These are phyloP conservation scores for Muscicapa striata DNA, from an alignment of 2,797 vertebrate species.

Conservation along the genomic window DNA sequence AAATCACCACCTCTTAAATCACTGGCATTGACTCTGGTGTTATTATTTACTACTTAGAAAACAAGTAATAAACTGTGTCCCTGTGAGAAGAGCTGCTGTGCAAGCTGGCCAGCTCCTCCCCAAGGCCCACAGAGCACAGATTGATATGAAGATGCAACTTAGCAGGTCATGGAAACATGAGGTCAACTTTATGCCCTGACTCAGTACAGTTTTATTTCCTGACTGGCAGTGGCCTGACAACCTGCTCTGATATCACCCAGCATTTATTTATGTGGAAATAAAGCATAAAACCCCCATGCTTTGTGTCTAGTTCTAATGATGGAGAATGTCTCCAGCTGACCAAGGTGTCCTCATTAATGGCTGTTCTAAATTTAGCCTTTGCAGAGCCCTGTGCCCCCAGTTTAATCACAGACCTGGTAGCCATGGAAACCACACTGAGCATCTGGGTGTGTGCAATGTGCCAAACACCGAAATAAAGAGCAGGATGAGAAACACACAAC, in stretches of 20 bases:
- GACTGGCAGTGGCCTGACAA: background rate
- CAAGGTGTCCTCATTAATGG: conserved; percentile 56
- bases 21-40: background rate
- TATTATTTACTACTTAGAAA: background rate
- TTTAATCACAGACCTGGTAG: conserved; percentile 62
- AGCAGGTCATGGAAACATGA: background rate
- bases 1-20: background rate
- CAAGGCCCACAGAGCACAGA: background rate
- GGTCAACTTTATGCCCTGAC: background rate
- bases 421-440: conserved; percentile 46
- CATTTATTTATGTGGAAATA: background rate
- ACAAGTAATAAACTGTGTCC: background rate
- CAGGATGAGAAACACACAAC: background rate
- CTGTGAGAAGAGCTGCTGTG: background rate
- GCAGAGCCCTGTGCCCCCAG: conserved; percentile 23
- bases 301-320: background rate
- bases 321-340: conserved; percentile 25
- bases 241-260: background rate
- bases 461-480: conserved; percentile 34
- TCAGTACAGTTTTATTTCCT: background rate
- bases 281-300: background rate
- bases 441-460: conserved; percentile 15
- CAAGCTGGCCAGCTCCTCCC: background rate
- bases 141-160: background rate
- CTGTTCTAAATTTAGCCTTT: conserved; percentile 52